These are phyloP conservation scores for Catostomus latipinnis DNA, from an alignment of 2,797 vertebrate genomes.

Conservation along the genomic window DNA sequence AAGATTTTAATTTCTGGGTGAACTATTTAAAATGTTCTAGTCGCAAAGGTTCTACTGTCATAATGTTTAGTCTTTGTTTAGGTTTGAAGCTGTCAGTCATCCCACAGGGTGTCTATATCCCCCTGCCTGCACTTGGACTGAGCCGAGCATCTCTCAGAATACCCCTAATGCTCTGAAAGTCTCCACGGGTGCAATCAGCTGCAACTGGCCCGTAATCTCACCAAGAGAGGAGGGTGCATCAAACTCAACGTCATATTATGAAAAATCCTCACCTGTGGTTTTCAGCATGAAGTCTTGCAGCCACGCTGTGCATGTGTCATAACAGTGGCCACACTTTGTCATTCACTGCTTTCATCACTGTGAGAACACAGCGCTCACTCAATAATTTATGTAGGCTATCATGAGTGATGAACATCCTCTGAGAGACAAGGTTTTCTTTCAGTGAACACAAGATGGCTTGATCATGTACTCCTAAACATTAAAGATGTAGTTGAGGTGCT, in stretches of 20 bases:
- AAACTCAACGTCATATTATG: constrained; percentile 41
- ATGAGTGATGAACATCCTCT: constrained; percentile 20
- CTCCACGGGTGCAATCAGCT: constrained; percentile 46
- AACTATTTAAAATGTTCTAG: background rate
- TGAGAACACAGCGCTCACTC: constrained; percentile 24
- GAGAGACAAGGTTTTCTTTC: background rate
- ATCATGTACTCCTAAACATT: constrained; percentile 18
- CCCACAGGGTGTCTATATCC: constrained; percentile 48
- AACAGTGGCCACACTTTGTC: constrained; percentile 34
- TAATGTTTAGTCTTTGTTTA: constrained; percentile 46
- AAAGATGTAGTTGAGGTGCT: constrained; percentile 21
- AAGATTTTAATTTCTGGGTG: too few species aligned
- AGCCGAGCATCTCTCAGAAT: constrained; percentile 46
- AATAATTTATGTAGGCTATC: constrained; percentile 6
- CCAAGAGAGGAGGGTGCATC: constrained; percentile 23
- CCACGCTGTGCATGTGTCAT: constrained; percentile 39
- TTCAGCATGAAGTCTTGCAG: constrained; percentile 25
- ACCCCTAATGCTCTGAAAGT: constrained; percentile 43
- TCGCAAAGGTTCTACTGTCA: constrained; percentile 42
- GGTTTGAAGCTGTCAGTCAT: constrained; percentile 46
- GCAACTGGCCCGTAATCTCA: constrained; percentile 39
- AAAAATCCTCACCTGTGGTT: constrained; percentile 39
- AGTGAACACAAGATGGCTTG: background rate
- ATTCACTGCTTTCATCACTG: constrained; percentile 22
- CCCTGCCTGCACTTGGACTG: constrained; percentile 40